phyloP scores from a whole-genome alignment of 1,140 invertebrate genomes.

The Proales similis region DNA sequence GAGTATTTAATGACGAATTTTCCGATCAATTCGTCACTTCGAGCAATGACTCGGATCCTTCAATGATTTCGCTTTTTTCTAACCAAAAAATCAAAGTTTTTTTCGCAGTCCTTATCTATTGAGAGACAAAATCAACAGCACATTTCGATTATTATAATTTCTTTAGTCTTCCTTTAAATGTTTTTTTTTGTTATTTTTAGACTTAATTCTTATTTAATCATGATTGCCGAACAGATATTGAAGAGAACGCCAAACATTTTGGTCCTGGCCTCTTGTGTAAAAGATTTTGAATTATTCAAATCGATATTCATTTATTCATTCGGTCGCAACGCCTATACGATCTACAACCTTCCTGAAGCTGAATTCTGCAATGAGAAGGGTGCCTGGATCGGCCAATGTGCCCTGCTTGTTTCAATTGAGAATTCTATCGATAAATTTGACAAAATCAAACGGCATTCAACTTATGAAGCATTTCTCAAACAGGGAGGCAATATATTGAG shows the following conservation, averaged over 20 bases:
- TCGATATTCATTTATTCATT: background rate
- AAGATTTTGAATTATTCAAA: slow-evolving; percentile 19
- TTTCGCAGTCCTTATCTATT: too few species aligned
- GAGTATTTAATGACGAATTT: too few species aligned
- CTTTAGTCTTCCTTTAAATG: too few species aligned
- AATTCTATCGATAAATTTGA: too few species aligned
- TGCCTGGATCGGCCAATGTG: background rate
- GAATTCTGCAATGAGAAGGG: slow-evolving; percentile 4
- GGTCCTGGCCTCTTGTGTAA: slow-evolving; percentile 2
- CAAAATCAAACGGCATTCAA: too few species aligned
- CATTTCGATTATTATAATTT: too few species aligned
- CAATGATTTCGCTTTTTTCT: too few species aligned
- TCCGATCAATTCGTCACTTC: too few species aligned
- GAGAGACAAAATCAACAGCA: too few species aligned
- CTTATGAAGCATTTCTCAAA: background rate
- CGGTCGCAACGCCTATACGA: slow-evolving; percentile 8
- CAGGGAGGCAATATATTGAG: slow-evolving; percentile 18
- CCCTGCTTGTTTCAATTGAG: background rate
- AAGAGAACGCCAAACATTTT: slow-evolving; percentile 16
- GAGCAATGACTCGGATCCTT: too few species aligned
- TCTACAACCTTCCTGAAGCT: background rate
- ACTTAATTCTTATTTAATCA: background rate
- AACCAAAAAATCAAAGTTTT: too few species aligned
- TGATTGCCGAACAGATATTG: background rate
- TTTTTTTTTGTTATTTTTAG: too few species aligned